These are phyloP conservation scores for Gryllus longicercus DNA, from an alignment of 2,888 invertebrate genomes.

Conservation along the genomic window DNA sequence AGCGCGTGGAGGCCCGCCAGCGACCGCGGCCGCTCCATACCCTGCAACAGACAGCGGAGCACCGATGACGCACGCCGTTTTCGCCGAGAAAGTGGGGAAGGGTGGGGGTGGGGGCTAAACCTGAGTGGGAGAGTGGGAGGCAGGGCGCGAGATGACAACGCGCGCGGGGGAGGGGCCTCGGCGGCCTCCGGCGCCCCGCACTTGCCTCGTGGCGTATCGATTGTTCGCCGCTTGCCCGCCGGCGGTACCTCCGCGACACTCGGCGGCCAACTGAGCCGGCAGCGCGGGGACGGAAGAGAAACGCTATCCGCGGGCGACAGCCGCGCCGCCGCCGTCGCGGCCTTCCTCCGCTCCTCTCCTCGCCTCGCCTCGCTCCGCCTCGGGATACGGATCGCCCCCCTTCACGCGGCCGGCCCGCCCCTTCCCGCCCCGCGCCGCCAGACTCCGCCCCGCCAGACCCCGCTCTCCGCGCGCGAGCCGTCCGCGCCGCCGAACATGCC, in stretches of 20 bases:
- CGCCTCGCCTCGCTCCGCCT: too few relatives aligned
- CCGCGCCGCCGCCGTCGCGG: not conserved
- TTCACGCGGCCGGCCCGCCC: not conserved
- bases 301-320: not conserved
- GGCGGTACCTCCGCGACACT: not conserved
- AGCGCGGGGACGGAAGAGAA: not conserved
- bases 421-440: too few relatives aligned
- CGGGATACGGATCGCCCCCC: not conserved
- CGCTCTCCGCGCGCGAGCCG: not conserved
- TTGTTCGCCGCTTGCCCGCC: not conserved
- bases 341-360: not conserved
- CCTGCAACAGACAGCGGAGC: not conserved
- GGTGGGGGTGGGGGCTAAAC: too few relatives aligned
- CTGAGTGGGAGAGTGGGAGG: not conserved
- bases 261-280: not conserved
- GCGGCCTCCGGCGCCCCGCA: not conserved
- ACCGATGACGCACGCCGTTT: not conserved
- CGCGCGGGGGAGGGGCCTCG: not conserved
- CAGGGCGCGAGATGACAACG: not conserved
- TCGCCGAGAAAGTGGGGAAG: not conserved
- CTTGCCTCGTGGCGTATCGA: conserved; percentile 10
- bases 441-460: not conserved
- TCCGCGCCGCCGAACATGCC: not conserved
- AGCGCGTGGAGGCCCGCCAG: not conserved
- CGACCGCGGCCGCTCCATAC: not conserved